A percentile compares a stretch with the other conserved stretches of the same genome.
Evolutionary conservation across 2,113 vertebrate genomes (phyloP).

Genomic region (Indicator indicator): DNA sequence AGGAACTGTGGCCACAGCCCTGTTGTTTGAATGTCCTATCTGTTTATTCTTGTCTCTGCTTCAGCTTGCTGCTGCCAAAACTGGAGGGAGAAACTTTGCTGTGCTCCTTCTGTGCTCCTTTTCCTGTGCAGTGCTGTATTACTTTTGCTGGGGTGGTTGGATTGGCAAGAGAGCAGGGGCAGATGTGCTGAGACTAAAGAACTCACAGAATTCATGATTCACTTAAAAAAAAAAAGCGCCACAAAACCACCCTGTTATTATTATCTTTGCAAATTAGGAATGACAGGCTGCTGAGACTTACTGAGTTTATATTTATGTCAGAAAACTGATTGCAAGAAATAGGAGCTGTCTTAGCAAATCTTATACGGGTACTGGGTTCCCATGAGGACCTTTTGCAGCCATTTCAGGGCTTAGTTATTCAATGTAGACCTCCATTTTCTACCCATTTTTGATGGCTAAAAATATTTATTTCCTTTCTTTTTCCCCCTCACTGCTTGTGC

Average conservation of each 20-base stretch:
- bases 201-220: constrained; percentile 46
- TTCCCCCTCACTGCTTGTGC: background rate
- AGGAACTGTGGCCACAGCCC: background rate
- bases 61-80: background rate
- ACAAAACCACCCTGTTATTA: background rate
- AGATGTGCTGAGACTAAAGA: constrained; percentile 52
- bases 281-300: constrained; percentile 38
- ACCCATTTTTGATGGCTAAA: background rate
- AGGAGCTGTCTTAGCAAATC: constrained; percentile 6
- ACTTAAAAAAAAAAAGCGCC: background rate
- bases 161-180: constrained; percentile 45
- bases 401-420: background rate
- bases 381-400: background rate
- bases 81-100: background rate
- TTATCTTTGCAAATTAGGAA: constrained; percentile 57
- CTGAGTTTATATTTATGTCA: constrained; percentile 46
- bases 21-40: background rate
- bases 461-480: background rate
- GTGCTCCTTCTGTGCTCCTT: background rate
- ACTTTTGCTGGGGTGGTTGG: constrained; percentile 22
- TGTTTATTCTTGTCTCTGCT: background rate
- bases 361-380: background rate
- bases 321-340: constrained; percentile 49
- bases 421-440: background rate
- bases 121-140: background rate